Evolutionary conservation across 92 coral and sea anemone genomes (phyloP).

Genomic region (Palythoa grandiflora): DNA sequence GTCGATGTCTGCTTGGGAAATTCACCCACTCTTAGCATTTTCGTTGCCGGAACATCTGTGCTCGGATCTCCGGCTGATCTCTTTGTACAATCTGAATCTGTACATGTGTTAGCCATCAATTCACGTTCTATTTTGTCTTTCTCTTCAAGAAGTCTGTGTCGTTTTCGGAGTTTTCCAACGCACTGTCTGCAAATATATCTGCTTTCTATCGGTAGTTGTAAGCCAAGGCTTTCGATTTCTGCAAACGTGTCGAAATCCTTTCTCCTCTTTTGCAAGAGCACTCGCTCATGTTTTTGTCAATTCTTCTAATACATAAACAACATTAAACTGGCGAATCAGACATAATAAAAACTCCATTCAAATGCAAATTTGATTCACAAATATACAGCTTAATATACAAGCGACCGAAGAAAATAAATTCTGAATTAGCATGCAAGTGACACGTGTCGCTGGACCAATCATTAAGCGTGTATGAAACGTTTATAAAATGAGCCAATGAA

Average conservation of each 20-base stretch:
- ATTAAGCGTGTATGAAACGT: slow-evolving; percentile 5
- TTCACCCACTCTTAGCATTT: neutral
- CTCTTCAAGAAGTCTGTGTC: neutral
- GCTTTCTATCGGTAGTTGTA: neutral
- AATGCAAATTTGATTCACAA: neutral
- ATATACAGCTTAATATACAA: neutral
- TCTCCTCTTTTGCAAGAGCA: neutral
- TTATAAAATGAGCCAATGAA: neutral
- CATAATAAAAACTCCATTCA: neutral
- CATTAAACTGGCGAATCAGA: neutral
- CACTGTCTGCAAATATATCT: neutral
- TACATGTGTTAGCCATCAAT: neutral
- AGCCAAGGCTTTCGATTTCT: neutral
- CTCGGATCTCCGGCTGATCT: neutral
- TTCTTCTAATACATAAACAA: slow-evolving; percentile 12
- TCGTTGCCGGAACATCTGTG: neutral
- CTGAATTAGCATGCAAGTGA: neutral
- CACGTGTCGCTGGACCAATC: neutral
- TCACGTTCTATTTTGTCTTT: neutral
- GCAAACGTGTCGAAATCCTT: neutral
- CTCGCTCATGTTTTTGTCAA: neutral
- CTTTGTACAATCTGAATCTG: neutral
- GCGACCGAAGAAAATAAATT: neutral
- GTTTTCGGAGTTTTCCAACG: slow-evolving; percentile 15
- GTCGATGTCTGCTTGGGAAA: neutral